Evolutionary conservation across 2,797 vertebrate genomes (phyloP).

Genomic region (Urophycis tenuis): DNA sequence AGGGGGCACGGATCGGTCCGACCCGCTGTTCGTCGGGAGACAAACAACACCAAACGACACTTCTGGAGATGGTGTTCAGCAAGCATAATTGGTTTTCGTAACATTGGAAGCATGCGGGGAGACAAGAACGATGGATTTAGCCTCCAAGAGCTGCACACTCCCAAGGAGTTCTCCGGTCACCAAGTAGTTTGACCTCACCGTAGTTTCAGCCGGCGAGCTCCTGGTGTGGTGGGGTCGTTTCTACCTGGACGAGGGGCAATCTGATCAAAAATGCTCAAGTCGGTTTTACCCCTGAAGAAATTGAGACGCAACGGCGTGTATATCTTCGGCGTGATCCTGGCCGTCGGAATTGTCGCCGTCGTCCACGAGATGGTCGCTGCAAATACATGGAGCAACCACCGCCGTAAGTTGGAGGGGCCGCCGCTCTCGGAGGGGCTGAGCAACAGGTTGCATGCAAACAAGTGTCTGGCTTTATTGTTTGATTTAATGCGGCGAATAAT

Average conservation of each 20-base stretch:
- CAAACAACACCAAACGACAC: background rate
- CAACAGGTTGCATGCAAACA: slow-evolving; percentile 18
- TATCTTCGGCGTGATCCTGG: slow-evolving; percentile 49
- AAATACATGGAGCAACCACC: slow-evolving; percentile 28
- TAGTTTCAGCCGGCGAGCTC: slow-evolving; percentile 12
- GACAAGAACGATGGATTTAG: slow-evolving; percentile 24
- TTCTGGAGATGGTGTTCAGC: background rate
- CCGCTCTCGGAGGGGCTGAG: slow-evolving; percentile 29
- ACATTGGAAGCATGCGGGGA: background rate
- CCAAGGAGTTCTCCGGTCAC: slow-evolving; percentile 26
- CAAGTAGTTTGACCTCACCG: slow-evolving; percentile 24
- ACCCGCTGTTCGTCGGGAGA: background rate
- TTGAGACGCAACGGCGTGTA: slow-evolving; percentile 54
- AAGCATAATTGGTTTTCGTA: background rate
- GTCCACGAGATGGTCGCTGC: slow-evolving; percentile 57
- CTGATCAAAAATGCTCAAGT: slow-evolving; percentile 40
- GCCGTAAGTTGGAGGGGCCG: background rate
- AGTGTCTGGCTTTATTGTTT: slow-evolving; percentile 1
- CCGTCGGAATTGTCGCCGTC: slow-evolving; percentile 46
- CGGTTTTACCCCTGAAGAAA: slow-evolving; percentile 62
- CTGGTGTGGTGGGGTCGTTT: slow-evolving; percentile 6
- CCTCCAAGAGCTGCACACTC: slow-evolving; percentile 13
- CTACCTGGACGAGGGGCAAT: slow-evolving; percentile 13
- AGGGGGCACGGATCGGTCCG: background rate
- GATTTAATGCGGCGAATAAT: background rate